A percentile compares a stretch with the other conserved stretches of the same genome.
phyloP scores from a whole-genome alignment of 2,888 invertebrate species.

The Gandaritis pyraliata region DNA sequence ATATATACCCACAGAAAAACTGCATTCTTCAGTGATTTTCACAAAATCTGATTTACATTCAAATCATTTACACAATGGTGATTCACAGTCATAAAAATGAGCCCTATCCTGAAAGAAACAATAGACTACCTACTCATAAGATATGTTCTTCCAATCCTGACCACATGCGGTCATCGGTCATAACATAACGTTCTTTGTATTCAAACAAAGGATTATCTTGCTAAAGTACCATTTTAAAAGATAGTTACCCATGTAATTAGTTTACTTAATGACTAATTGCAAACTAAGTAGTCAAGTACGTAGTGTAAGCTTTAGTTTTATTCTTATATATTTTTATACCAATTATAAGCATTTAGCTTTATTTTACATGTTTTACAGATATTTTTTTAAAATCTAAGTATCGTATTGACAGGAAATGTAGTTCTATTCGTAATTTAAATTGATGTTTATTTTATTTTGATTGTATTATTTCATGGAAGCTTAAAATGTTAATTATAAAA shows the following conservation, averaged over 20 bases:
- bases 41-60: conserved; percentile 45
- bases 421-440: too few relatives aligned
- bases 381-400: too few relatives aligned
- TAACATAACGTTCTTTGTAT: conserved; percentile 17
- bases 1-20: background rate
- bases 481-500: too few relatives aligned
- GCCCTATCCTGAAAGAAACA: conserved; percentile 47
- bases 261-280: background rate
- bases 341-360: too few relatives aligned
- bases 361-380: too few relatives aligned
- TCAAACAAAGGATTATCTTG: conserved; percentile 20
- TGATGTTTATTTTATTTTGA: too few relatives aligned
- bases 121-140: conserved; percentile 51
- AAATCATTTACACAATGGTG: conserved; percentile 48
- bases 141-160: conserved; percentile 41
- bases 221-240: conserved; percentile 13
- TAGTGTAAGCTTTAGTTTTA: too few relatives aligned
- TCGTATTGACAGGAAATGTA: too few relatives aligned
- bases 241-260: conserved; percentile 1
- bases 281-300: background rate
- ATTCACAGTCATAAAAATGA: conserved; percentile 50
- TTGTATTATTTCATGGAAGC: too few relatives aligned
- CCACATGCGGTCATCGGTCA: conserved; percentile 36
- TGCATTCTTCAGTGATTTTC: conserved; percentile 28
- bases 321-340: too few relatives aligned